These are phyloP conservation scores for Drosophila cardini DNA, from an alignment of 1,140 invertebrate species.

Conservation along the genomic window DNA sequence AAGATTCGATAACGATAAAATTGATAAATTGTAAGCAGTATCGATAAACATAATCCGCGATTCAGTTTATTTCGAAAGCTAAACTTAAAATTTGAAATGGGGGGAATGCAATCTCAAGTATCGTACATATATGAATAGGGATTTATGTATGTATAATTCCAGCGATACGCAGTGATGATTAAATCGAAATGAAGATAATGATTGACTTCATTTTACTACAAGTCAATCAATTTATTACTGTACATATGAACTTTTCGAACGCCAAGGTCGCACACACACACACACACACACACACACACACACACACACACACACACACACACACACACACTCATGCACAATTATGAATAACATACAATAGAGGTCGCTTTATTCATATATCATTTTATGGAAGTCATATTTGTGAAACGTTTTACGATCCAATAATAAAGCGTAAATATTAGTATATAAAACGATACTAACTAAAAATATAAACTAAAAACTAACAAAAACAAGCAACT, in stretches of 20 bases:
- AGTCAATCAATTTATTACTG: not conserved
- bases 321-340: slow-evolving; percentile 28
- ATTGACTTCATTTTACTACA: slow-evolving; percentile 1
- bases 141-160: not conserved
- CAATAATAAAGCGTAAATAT: slow-evolving; percentile 25
- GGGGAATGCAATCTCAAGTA: not conserved
- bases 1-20: not conserved
- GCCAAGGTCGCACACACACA: slow-evolving; percentile 1
- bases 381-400: slow-evolving; percentile 16
- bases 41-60: no score
- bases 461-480: slow-evolving; percentile 3
- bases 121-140: not conserved
- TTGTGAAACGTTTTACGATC: slow-evolving; percentile 25
- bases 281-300: not conserved
- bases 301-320: slow-evolving; percentile 7
- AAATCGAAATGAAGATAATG: slow-evolving; percentile 9
- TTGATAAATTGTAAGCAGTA: no score
- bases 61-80: no score
- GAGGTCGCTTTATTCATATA: not conserved
- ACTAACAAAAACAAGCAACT: not conserved
- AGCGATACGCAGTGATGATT: not conserved
- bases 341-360: not conserved
- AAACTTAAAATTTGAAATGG: no score
- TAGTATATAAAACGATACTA: slow-evolving; percentile 13
- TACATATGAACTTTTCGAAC: not conserved